Base-by-base conservation (phyloP, 2,797 vertebrate genomes). In the Danionella dracula region DNA sequence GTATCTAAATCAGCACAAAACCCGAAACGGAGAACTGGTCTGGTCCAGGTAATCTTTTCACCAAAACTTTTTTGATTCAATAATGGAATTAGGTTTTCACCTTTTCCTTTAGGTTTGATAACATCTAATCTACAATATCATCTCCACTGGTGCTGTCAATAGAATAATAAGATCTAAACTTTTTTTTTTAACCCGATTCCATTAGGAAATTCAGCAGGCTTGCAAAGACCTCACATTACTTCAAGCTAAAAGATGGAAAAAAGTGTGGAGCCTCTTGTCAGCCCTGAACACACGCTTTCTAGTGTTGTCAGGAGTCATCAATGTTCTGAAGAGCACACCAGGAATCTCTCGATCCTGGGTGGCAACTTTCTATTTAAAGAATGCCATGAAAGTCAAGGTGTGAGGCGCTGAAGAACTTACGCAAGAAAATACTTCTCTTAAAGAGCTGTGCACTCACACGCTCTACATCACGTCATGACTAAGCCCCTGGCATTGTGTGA, bases 401-500 rank as follows among this genome's bases (percentile, higher is more conserved):
- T 15, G 29, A 49, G 16, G 27, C 7, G 6, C 46, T 66, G 15
- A 60, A 38, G n/a, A 19, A 55, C 20, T 23, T 37, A 15, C 35
- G 35, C 9, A 37, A 54, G 31, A 19, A 8, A 38, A 16, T 11
- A 45, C 54, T n/a, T 59, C 4, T 27, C 38, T 15, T 40, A 20
- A 27, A 42, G 1, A 19, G 13, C n/a, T 15, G 21, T 2, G 4
- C 27, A n/a, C 4, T 1, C 21, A 44, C 6, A 41, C 9, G 21
- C 13, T 16, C 5, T 50, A 17, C 38, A 34, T 42, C 21, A 23
- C 38, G 15, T 35, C 31, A 53, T 62, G 60, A 74, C 53, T 59
- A 53, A 58, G 16, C 68, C 70, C 56, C 21, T 55, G 41, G 60
- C 38, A 4, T 31, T 4, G 40, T 34, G 13, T 66, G 68, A 75